A percentile compares a stretch with the other conserved stretches of the same genome.
These are phyloP conservation scores for Oligia fasciuncula DNA, from an alignment of 2,888 invertebrate genomes.

Conservation along the genomic window DNA sequence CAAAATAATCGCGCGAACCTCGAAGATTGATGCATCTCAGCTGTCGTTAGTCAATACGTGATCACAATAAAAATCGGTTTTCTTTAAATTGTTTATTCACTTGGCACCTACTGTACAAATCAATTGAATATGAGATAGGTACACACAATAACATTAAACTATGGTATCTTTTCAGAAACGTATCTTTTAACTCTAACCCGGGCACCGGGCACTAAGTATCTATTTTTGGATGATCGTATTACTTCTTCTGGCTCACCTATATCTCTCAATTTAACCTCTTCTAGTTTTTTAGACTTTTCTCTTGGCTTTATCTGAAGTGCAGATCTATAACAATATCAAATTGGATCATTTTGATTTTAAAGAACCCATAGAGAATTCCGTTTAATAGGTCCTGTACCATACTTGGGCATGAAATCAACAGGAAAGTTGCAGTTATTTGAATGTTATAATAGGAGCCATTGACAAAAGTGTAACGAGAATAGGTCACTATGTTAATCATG, in stretches of 20 bases:
- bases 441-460: not conserved
- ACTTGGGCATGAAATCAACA: not conserved
- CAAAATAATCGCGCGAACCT: not conserved
- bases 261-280: conserved; percentile 69
- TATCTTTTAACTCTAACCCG: conserved; percentile 82
- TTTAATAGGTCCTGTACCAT: not conserved
- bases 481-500: not conserved
- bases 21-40: conserved; percentile 13
- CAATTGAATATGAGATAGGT: not conserved
- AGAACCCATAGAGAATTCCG: not conserved
- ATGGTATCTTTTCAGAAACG: conserved; percentile 64
- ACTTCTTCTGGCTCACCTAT: conserved; percentile 79
- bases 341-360: not conserved
- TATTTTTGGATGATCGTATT: conserved; percentile 68
- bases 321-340: conserved; percentile 74
- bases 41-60: conserved; percentile 1
- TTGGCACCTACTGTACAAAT: not conserved
- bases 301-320: conserved; percentile 71
- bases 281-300: conserved; percentile 66
- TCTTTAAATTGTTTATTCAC: conserved; percentile 32
- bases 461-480: not conserved
- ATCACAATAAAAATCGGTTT: conserved; percentile 28
- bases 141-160: conserved; percentile 12
- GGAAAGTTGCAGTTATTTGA: not conserved
- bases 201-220: conserved; percentile 75